Percentiles rank a stretch among this genome's conserved stretches.
phyloP scores from a whole-genome alignment of 37 sponge, comb jelly and placozoan species.

The Haliclona indistincta region DNA sequence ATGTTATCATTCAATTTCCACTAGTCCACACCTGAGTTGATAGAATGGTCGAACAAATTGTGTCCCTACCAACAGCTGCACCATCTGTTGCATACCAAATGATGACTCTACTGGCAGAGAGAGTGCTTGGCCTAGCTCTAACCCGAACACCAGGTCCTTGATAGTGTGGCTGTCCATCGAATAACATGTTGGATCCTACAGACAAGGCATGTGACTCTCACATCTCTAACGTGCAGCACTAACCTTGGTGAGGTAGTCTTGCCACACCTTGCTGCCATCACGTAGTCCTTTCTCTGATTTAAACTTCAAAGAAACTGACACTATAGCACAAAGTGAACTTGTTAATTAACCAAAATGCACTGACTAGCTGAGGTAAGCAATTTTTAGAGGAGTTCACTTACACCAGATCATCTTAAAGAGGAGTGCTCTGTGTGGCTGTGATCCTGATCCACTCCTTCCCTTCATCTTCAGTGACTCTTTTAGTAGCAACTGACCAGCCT shows the following conservation, averaged over 20 bases:
- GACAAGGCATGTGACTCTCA: neutral
- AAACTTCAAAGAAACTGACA: conserved; percentile 2
- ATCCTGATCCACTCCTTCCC: neutral
- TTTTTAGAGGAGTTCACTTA: too few relatives aligned
- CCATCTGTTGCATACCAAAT: conserved; percentile 35
- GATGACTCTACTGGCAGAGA: conserved; percentile 21
- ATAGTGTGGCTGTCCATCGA: neutral
- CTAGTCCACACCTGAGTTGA: conserved; percentile 58
- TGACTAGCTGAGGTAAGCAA: too few relatives aligned
- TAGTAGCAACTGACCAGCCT: neutral
- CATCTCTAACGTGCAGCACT: neutral
- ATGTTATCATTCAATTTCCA: too few relatives aligned
- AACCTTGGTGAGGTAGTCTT: neutral
- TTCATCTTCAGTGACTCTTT: conserved; percentile 14
- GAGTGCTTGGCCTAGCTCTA: conserved; percentile 40
- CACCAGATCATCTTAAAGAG: conserved; percentile 4
- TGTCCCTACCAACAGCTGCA: conserved; percentile 10
- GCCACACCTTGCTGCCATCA: conserved; percentile 11
- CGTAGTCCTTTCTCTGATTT: neutral
- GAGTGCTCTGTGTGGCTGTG: neutral
- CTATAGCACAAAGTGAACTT: too few relatives aligned
- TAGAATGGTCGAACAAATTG: conserved; percentile 34
- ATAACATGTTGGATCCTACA: neutral
- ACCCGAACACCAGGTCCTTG: conserved; percentile 5
- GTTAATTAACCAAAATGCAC: too few relatives aligned